Percentiles rank a stretch among this genome's conserved stretches.
Conservation (phyloP, 2,113 vertebrate species). For the Lagopus leucura region DNA sequence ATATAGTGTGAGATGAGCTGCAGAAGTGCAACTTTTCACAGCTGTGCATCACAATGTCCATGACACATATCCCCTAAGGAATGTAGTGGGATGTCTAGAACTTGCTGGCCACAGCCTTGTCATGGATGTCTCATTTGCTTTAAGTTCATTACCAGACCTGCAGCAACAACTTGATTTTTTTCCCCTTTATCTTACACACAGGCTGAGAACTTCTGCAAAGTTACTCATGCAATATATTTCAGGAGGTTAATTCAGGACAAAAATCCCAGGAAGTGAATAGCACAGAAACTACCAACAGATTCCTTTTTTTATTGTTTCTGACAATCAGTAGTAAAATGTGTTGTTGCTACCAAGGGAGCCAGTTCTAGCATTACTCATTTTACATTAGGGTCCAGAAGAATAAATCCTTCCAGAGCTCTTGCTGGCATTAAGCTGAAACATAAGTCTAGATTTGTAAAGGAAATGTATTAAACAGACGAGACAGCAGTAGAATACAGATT, state of each 20-base stretch:
- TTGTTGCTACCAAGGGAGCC: conserved; percentile 61
- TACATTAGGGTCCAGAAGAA: conserved; percentile 60
- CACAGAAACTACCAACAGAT: conserved; percentile 30
- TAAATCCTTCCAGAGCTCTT: conserved; percentile 62
- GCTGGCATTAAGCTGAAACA: conserved; percentile 60
- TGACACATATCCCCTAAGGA: neutral
- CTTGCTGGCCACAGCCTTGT: neutral
- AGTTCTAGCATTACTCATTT: conserved; percentile 68
- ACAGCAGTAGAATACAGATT: conserved; percentile 39
- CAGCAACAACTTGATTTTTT: neutral
- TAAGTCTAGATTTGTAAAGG: conserved; percentile 65
- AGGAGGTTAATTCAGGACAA: conserved; percentile 71
- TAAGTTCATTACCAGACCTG: neutral
- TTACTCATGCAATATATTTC: conserved; percentile 41
- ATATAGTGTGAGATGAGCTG: neutral
- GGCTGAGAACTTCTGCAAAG: conserved; percentile 28
- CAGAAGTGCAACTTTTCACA: neutral
- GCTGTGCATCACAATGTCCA: rapidly evolving
- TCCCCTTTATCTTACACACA: neutral
- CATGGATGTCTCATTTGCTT: neutral
- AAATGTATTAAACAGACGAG: conserved; percentile 53
- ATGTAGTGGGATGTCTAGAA: neutral
- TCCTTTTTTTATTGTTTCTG: conserved; percentile 70
- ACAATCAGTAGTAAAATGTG: conserved; percentile 71
- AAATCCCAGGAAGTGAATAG: conserved; percentile 55